Conservation (phyloP, 2,888 invertebrate genomes). For the Catocala sponsa region DNA sequence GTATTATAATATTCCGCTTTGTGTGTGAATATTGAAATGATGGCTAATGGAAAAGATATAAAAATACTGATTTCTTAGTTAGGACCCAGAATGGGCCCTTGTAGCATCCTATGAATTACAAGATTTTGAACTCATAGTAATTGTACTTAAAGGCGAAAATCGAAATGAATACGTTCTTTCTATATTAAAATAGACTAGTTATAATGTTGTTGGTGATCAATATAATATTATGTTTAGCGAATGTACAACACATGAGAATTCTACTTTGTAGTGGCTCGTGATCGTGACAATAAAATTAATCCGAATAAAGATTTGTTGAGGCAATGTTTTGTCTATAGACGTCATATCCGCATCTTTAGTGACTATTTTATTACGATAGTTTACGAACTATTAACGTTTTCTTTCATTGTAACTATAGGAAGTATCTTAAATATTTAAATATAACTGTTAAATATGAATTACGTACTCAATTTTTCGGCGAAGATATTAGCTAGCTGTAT, state of each 20-base stretch:
- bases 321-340: conserved; percentile 23
- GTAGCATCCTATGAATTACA: not conserved
- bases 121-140: too few species aligned
- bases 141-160: too few species aligned
- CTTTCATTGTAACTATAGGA: too few species aligned
- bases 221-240: conserved; percentile 36
- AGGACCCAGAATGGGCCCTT: not conserved
- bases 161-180: too few species aligned
- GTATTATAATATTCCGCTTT: too few species aligned
- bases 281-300: conserved; percentile 41
- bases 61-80: too few species aligned
- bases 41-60: too few species aligned
- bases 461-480: too few species aligned
- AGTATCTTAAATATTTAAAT: too few species aligned
- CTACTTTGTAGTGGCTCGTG: conserved; percentile 38
- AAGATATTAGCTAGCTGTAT: too few species aligned
- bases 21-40: too few species aligned
- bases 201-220: conserved; percentile 26
- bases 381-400: not conserved
- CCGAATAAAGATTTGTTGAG: conserved; percentile 25
- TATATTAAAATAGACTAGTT: conserved; percentile 32
- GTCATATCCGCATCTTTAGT: not conserved
- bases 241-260: conserved; percentile 39
- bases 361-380: not conserved
- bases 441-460: too few species aligned